Conservation (phyloP, 2,888 invertebrate species). For the Euzophera pinguis region DNA sequence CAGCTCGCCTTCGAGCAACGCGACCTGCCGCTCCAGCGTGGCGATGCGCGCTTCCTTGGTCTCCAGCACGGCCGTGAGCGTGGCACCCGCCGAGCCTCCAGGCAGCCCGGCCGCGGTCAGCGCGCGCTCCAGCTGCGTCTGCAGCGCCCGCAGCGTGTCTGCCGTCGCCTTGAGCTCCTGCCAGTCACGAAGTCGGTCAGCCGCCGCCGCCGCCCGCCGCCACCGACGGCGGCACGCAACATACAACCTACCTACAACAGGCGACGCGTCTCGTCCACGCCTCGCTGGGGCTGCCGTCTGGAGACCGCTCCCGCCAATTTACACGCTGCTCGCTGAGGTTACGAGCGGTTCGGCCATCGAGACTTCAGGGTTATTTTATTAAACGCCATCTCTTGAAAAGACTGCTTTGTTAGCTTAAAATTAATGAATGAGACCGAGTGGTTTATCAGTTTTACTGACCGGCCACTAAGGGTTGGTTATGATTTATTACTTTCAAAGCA, state of each 20-base stretch:
- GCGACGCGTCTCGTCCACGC: slow-evolving; percentile 41
- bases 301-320: slow-evolving; percentile 23
- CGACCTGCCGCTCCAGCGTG: slow-evolving; percentile 91
- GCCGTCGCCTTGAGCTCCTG: slow-evolving; percentile 92
- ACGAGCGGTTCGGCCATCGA: slow-evolving; percentile 11
- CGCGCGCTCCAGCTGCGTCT: slow-evolving; percentile 88
- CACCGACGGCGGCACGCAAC: slow-evolving; percentile 47
- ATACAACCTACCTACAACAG: slow-evolving; percentile 49
- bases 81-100: slow-evolving; percentile 80
- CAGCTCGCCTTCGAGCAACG: slow-evolving; percentile 88
- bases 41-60: slow-evolving; percentile 93
- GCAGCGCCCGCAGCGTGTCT: slow-evolving; percentile 90
- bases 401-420: slow-evolving; percentile 11
- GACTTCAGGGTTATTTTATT: slow-evolving; percentile 6
- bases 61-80: slow-evolving; percentile 89
- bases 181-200: slow-evolving; percentile 63
- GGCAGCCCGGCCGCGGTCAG: slow-evolving; percentile 82
- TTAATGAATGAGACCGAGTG: slow-evolving; percentile 7
- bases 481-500: neutral
- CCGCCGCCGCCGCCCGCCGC: slow-evolving; percentile 62
- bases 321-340: slow-evolving; percentile 12
- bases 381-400: slow-evolving; percentile 7
- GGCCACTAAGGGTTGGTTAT: slow-evolving; percentile 7
- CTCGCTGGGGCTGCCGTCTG: slow-evolving; percentile 44
- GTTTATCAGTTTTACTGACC: slow-evolving; percentile 6